Evolutionary conservation across 35 echinoderm and acorn worm genomes (phyloP).

Genomic region (Chiridota heheva): DNA sequence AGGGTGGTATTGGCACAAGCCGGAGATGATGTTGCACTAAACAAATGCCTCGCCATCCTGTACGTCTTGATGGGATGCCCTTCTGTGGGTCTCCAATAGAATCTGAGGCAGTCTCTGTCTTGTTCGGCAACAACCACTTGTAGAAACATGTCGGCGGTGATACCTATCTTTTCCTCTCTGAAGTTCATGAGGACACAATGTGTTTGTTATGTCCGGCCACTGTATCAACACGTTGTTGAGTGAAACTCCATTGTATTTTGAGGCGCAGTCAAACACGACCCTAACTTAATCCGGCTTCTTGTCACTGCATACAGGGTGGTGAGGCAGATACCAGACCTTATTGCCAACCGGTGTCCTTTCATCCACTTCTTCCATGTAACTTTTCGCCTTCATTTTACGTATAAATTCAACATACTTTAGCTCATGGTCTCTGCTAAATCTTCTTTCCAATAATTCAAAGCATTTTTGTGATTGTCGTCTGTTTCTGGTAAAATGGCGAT

Average conservation of each 20-base stretch:
- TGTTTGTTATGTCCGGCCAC: slow-evolving; percentile 32
- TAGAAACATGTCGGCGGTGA: slow-evolving; percentile 23
- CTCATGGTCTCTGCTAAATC: neutral
- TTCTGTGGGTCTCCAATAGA: too few relatives aligned
- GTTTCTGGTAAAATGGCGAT: neutral
- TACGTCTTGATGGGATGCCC: slow-evolving; percentile 1
- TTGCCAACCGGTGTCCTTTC: neutral
- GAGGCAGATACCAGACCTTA: slow-evolving; percentile 37
- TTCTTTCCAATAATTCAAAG: neutral
- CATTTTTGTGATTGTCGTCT: neutral
- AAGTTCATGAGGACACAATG: slow-evolving; percentile 27
- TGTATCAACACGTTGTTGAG: slow-evolving; percentile 24
- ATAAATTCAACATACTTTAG: neutral
- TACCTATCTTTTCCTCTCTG: slow-evolving; percentile 8
- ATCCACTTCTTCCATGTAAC: slow-evolving; percentile 12
- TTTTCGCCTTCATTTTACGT: neutral
- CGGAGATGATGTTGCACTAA: slow-evolving; percentile 28
- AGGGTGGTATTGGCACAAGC: slow-evolving; percentile 37
- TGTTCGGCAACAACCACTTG: slow-evolving; percentile 23
- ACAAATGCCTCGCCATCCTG: slow-evolving; percentile 29
- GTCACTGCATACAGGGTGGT: slow-evolving; percentile 20
- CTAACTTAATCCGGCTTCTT: slow-evolving; percentile 24
- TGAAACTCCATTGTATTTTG: slow-evolving; percentile 25
- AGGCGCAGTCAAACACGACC: slow-evolving; percentile 39
- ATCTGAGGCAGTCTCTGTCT: slow-evolving; percentile 14